Evolutionary conservation across 1,140 invertebrate species (phyloP).

Genomic region (Phymastichus coffea): DNA sequence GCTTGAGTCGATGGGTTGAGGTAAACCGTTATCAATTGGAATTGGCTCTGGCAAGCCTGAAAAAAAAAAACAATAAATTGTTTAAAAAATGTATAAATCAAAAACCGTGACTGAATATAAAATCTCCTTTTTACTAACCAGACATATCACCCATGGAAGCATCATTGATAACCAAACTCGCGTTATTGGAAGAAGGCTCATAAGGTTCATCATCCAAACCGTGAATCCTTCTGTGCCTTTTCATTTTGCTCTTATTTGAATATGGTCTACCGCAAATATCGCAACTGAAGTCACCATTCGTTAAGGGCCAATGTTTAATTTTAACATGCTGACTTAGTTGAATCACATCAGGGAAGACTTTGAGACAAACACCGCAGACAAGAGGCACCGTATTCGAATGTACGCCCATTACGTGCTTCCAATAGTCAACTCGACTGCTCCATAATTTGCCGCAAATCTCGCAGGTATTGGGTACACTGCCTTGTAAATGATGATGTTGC

Average conservation of each 20-base stretch:
- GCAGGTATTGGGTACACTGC: conserved; percentile 53
- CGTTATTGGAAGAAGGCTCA: conserved; percentile 8
- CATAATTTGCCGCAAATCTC: conserved; percentile 60
- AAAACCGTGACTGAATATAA: not conserved
- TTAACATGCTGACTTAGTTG: conserved; percentile 55
- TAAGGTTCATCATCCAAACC: conserved; percentile 39
- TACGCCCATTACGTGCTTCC: conserved; percentile 62
- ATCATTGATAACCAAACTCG: conserved; percentile 18
- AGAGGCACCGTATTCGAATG: conserved; percentile 58
- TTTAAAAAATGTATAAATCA: not conserved
- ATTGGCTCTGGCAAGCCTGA: not conserved
- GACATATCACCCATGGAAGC: conserved; percentile 8
- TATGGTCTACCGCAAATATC: conserved; percentile 60
- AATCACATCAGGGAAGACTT: conserved; percentile 55
- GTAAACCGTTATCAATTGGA: conserved; percentile 15
- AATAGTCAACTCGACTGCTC: conserved; percentile 60
- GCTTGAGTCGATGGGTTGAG: conserved; percentile 10
- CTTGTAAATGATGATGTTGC: conserved; percentile 56
- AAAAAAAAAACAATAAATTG: not conserved
- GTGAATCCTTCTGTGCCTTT: conserved; percentile 58
- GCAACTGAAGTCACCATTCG: conserved; percentile 58
- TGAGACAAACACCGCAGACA: conserved; percentile 60
- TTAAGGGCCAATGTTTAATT: conserved; percentile 55
- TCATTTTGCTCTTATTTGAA: conserved; percentile 61
- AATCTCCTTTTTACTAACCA: too few relatives aligned